These are phyloP conservation scores for Sander vitreus DNA, from an alignment of 2,113 vertebrate species.

Conservation along the genomic window DNA sequence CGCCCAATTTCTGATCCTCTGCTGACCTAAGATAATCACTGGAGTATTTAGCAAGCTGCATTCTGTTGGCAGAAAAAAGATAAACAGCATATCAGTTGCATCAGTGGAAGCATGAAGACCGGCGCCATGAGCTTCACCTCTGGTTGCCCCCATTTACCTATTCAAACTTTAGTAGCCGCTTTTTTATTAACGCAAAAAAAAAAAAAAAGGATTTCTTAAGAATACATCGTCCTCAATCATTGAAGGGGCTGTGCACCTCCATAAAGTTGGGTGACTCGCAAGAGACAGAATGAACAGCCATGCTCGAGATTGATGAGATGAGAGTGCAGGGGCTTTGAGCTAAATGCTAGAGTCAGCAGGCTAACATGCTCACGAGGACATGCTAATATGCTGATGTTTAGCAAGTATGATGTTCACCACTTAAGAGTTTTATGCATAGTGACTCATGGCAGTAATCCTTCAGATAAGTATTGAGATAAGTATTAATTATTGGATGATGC, in stretches of 20 bases:
- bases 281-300: not conserved
- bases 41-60: not conserved
- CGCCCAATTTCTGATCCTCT: not conserved
- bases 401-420: too few relatives aligned
- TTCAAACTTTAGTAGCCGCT: not conserved
- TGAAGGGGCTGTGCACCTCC: not conserved
- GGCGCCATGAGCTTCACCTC: slow-evolving; percentile 7
- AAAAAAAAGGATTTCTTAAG: too few relatives aligned
- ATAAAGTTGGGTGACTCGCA: not conserved
- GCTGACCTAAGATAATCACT: slow-evolving; percentile 29
- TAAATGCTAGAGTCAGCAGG: too few relatives aligned
- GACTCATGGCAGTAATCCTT: too few relatives aligned
- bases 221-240: too few relatives aligned
- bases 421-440: too few relatives aligned
- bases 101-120: not conserved
- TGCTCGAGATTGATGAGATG: not conserved
- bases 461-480: not conserved
- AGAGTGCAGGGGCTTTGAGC: too few relatives aligned
- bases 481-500: too few relatives aligned
- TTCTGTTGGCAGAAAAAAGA: not conserved
- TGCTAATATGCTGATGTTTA: too few relatives aligned
- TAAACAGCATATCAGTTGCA: not conserved
- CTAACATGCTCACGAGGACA: too few relatives aligned
- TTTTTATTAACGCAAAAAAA: too few relatives aligned
- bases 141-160: not conserved